Evolutionary conservation across 1,140 invertebrate species (phyloP), one percentile per base, ranked within the genome.

Genomic region (Papilio polyxenes): DNA sequence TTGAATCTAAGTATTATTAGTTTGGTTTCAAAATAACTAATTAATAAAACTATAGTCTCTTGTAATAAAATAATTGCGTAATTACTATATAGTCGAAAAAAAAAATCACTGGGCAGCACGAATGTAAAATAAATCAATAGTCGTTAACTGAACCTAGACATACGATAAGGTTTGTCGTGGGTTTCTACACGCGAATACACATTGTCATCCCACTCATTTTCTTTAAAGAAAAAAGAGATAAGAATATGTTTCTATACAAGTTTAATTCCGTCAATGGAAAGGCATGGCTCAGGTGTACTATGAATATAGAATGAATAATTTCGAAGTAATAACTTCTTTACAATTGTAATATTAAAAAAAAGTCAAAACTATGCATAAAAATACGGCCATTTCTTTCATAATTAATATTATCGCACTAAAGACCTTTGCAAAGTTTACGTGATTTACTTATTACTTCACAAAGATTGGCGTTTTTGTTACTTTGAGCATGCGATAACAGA

Each of bases 361-460:
- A 53, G 51, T 15, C 51, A 59, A 59, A 59, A 59, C 7, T 7
- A 65, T 31, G 23, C 23, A 65, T 15, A 65, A 65, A 65, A 65
- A 65, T 31, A 11, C 62, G 10, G 23, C 20, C n/a, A 4, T 37
- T 37, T 15, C 9, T 8, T 10, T 15, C 13, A n/a, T 65, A 65
- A 72, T 72, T 31, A 72, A 72, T 72, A 72, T 72, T 37, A 23
- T 65, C 13, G 31, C 65, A 15, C 23, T 37, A 72, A 56, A 56
- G 15, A 72, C 23, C 65, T 72, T 72, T 72, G 65, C 65, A 15
- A 72, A 72, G 65, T 72, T 72, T 37, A 15, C 65, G 65, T 72
- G 65, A 40, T 72, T 72, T 72, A 72, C 11, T 72, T 72, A 72
- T 40, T 37, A 10, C 23, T 37, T 72, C 65, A 72, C 37, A 72